Evolutionary conservation across 2,797 vertebrate genomes (phyloP).

Genomic region (Phataginus tetradactyla): DNA sequence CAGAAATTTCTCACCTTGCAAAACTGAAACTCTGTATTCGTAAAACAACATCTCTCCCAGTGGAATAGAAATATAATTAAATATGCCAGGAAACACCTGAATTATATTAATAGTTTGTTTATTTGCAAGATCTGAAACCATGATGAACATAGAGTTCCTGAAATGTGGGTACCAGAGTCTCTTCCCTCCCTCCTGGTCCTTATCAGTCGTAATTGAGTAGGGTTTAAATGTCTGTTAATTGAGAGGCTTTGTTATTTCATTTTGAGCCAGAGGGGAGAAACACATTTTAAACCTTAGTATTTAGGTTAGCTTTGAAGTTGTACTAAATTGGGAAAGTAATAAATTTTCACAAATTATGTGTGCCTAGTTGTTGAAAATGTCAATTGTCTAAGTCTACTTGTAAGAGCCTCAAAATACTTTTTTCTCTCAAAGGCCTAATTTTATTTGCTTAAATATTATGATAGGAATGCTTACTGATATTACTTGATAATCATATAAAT

Average conservation of each 20-base stretch:
- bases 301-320: constrained; percentile 65
- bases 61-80: constrained; percentile 35
- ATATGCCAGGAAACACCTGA: constrained; percentile 4
- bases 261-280: constrained; percentile 48
- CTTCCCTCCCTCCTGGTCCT: background rate
- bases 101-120: background rate
- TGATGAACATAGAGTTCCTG: background rate
- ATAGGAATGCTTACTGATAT: constrained; percentile 74
- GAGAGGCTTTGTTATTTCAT: constrained; percentile 45
- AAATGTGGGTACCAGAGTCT: background rate
- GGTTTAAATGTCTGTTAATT: constrained; percentile 55
- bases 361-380: constrained; percentile 80
- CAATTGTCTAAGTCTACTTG: constrained; percentile 49
- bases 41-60: background rate
- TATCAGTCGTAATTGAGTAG: background rate
- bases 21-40: background rate
- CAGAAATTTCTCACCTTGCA: background rate
- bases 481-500: constrained; percentile 79
- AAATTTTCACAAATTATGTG: constrained; percentile 79
- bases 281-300: constrained; percentile 52
- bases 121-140: constrained; percentile 3
- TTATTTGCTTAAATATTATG: constrained; percentile 66
- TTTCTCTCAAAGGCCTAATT: constrained; percentile 67
- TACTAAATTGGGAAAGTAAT: constrained; percentile 63
- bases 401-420: constrained; percentile 54